Percentiles rank a stretch among this genome's conserved stretches.
These are phyloP conservation scores for Brachionus rotundiformis DNA, from an alignment of 1,140 invertebrate species.

Conservation along the genomic window DNA sequence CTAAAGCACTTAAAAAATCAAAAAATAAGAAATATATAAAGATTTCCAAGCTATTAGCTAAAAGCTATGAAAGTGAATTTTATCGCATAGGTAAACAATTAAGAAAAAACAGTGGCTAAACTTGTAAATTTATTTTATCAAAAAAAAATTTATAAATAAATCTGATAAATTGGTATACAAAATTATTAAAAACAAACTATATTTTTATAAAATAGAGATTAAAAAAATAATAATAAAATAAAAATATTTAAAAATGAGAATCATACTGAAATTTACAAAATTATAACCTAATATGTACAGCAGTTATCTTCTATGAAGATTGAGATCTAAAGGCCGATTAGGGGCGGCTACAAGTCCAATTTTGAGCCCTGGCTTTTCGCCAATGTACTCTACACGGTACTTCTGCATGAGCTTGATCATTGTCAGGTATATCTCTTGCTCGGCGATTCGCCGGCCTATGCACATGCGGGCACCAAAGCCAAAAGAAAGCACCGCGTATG, in stretches of 20 bases:
- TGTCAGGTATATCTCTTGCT: conserved; percentile 73
- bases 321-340: conserved; percentile 19
- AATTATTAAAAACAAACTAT: not conserved
- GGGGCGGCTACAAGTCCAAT: conserved; percentile 31
- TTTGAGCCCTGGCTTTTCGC: conserved; percentile 18
- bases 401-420: conserved; percentile 41
- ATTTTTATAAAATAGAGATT: not conserved
- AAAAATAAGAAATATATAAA: no score
- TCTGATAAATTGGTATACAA: not conserved
- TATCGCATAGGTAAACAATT: no score
- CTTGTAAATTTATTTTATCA: no score
- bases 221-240: no score
- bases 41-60: no score
- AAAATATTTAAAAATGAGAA: not conserved
- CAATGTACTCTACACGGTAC: conserved; percentile 18
- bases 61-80: no score
- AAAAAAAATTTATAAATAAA: not conserved
- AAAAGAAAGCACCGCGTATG: conserved; percentile 80
- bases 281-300: not conserved
- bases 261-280: not conserved
- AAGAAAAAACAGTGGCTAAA: no score
- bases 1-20: no score
- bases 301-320: conserved; percentile 31
- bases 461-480: conserved; percentile 83
- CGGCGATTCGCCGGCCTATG: conserved; percentile 81